A percentile compares a stretch with the other conserved stretches of the same genome.
phyloP scores from a whole-genome alignment of 2,888 invertebrate genomes.

The Morpho helenor region DNA sequence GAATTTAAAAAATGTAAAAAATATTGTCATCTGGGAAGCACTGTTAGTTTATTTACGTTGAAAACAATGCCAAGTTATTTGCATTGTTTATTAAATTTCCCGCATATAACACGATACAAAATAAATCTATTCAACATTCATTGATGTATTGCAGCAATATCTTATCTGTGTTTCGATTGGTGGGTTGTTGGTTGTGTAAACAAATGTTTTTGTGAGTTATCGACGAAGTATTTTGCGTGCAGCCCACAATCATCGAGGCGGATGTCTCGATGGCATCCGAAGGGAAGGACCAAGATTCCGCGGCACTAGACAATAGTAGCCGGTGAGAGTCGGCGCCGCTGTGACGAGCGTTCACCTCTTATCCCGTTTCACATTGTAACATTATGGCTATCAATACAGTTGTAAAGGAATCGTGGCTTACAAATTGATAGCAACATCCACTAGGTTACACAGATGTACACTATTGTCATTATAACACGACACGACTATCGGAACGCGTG shows the following conservation, averaged over 20 bases:
- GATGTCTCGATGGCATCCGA: constrained; percentile 72
- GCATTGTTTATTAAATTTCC: no score
- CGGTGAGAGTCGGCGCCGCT: constrained; percentile 76
- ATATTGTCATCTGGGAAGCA: no score
- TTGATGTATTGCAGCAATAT: constrained; percentile 32
- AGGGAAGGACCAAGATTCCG: constrained; percentile 77
- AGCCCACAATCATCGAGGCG: constrained; percentile 56
- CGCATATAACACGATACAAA: no score
- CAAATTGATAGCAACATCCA: constrained; percentile 51
- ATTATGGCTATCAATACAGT: constrained; percentile 36
- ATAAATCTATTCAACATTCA: not conserved
- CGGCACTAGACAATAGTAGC: constrained; percentile 75
- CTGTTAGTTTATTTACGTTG: no score
- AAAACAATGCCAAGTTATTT: no score
- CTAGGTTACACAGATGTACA: constrained; percentile 60
- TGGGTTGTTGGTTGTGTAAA: constrained; percentile 38
- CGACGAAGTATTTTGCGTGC: constrained; percentile 57
- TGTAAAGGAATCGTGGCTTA: constrained; percentile 44
- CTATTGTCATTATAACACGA: constrained; percentile 61
- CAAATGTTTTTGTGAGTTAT: constrained; percentile 52
- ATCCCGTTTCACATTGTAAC: constrained; percentile 57
- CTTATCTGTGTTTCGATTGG: constrained; percentile 59
- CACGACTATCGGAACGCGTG: constrained; percentile 72
- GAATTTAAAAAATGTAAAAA: no score
- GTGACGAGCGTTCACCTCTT: constrained; percentile 77